Evolutionary conservation across 2,888 invertebrate species (phyloP), one percentile per base, ranked within the genome.

Genomic region (Stratiomys singularior): DNA sequence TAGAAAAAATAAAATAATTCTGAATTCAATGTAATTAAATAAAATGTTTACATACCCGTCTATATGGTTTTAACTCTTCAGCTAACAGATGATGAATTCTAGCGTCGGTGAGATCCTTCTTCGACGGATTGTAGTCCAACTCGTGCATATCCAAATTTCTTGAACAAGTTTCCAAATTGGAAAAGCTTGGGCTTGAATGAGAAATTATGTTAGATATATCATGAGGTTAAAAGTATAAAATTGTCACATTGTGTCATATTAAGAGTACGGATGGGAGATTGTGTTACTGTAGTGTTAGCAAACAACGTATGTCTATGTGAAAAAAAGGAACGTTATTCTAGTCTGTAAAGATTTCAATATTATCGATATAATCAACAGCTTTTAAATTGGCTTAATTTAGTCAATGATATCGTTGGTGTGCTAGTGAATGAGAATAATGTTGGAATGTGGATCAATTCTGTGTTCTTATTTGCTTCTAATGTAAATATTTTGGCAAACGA

Each of bases 61-160:
- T 90, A 84, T 94, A 93, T 9, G 97, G 96, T 87, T 96, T 95
- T 58, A 96, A 88, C 86, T 96, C 96, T 87, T 96, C 96, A 2
- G 95, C 95, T 58, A 97, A 89, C 63, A 98, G 89, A 87, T 97
- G 97, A 87, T 97, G 97, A 82, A 97, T 96, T 86, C 92, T 94
- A n/a, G 96, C 96, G 86, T 97, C 97, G 0, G 96, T 96, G 78
- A 96, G 88, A 88, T 97, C 97, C 87, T 96, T 96, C 85, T 93
- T 94, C 77, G 95, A 95, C 74, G 96, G 96, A 89, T 94, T 95
- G 85, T 97, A 97, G 85, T 97, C 96, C 84, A 97, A 87, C 84
- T 97, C 96, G 86, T 96, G 96, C 91, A 97, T 94, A 85, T 97
- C 97, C 83, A 97, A 92, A 86, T 96, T 96, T 92, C 96, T 95